Conservation (phyloP, 2,888 invertebrate species). For the Troides aeacus region DNA sequence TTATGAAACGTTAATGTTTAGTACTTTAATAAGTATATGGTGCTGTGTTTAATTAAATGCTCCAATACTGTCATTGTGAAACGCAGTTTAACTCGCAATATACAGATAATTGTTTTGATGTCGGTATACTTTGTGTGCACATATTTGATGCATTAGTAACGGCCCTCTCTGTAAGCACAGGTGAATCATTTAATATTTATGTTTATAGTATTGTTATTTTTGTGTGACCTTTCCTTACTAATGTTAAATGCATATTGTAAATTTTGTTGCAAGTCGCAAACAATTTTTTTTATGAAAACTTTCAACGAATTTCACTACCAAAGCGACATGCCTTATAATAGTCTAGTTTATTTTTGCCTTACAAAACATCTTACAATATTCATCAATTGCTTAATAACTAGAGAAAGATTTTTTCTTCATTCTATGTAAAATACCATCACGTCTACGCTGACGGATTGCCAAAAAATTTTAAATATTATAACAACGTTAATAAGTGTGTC, state of each 20-base stretch:
- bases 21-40: neutral
- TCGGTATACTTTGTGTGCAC: neutral
- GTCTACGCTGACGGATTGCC: slow-evolving; percentile 7
- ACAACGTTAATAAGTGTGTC: neutral
- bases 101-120: neutral
- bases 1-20: neutral
- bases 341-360: neutral
- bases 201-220: neutral
- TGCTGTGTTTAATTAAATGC: neutral
- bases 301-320: neutral
- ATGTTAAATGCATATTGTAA: neutral
- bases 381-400: neutral
- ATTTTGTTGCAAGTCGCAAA: neutral
- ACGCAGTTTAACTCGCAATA: neutral
- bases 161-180: neutral
- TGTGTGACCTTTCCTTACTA: neutral
- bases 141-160: neutral
- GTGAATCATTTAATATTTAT: neutral
- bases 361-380: no score
- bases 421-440: neutral
- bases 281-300: no score
- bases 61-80: neutral
- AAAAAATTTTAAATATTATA: slow-evolving; percentile 2
- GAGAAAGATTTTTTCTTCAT: neutral
- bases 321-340: neutral